Evolutionary conservation across 2,113 vertebrate genomes (phyloP).

Genomic region (Nibea albiflora): DNA sequence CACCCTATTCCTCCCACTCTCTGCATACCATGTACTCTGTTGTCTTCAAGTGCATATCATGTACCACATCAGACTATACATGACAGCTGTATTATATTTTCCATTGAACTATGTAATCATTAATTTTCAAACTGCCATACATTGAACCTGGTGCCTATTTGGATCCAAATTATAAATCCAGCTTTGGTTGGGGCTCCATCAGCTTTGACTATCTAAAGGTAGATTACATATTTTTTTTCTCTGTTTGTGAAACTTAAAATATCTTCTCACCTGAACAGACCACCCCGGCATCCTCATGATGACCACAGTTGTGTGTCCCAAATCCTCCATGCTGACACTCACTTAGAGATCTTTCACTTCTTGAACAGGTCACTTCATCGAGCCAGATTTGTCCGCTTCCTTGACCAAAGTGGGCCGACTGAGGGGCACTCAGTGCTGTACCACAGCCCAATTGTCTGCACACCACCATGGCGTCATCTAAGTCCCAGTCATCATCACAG

Average conservation of each 20-base stretch:
- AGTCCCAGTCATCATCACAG: background rate
- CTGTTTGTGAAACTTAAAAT: background rate
- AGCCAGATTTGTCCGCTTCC: background rate
- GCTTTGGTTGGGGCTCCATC: too few relatives aligned
- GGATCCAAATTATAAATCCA: too few relatives aligned
- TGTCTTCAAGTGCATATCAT: too few relatives aligned
- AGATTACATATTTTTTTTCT: too few relatives aligned
- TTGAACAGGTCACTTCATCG: slow-evolving; percentile 2
- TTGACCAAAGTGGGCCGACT: accelerated
- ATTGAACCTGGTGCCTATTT: too few relatives aligned
- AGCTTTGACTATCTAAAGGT: too few relatives aligned
- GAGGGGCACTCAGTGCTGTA: accelerated
- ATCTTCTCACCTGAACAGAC: slow-evolving; percentile 46
- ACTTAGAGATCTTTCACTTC: slow-evolving; percentile 19
- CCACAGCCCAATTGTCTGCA: slow-evolving; percentile 47
- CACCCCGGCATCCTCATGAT: slow-evolving; percentile 8
- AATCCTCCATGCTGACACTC: background rate
- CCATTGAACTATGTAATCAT: too few relatives aligned
- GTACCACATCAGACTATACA: too few relatives aligned
- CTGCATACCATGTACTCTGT: too few relatives aligned
- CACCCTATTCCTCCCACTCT: too few relatives aligned
- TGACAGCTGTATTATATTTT: too few relatives aligned
- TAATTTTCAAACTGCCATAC: too few relatives aligned
- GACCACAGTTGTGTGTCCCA: background rate
- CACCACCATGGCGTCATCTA: slow-evolving; percentile 7